Evolutionary conservation across 2,888 invertebrate genomes (phyloP).

Genomic region (Mesoligia furuncula): DNA sequence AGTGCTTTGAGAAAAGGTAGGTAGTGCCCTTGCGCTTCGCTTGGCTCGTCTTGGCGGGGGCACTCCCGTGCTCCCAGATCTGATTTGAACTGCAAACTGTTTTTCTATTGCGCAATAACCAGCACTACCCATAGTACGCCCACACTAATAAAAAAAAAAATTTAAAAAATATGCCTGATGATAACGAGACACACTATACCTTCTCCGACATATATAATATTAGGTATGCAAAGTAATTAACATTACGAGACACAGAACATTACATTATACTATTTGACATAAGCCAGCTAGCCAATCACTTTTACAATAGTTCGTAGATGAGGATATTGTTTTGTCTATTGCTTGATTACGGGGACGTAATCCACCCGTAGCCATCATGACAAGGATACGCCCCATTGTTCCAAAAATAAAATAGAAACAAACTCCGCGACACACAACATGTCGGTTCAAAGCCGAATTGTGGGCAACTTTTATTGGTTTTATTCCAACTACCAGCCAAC

Average conservation of each 20-base stretch:
- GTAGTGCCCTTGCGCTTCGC: too few species aligned
- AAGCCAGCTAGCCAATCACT: not conserved
- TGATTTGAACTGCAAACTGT: too few species aligned
- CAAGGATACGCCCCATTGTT: constrained; percentile 46
- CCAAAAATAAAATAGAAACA: constrained; percentile 57
- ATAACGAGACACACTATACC: too few species aligned
- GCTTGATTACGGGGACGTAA: constrained; percentile 33
- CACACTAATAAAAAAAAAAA: too few species aligned
- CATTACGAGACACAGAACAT: not conserved
- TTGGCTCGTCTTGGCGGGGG: too few species aligned
- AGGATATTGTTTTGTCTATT: constrained; percentile 23
- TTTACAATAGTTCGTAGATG: not conserved
- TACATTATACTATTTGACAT: not conserved
- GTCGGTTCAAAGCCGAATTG: constrained; percentile 78
- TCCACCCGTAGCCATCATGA: constrained; percentile 33
- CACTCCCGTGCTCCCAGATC: too few species aligned
- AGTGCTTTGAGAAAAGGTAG: too few species aligned
- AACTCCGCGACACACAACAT: constrained; percentile 69
- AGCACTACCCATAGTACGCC: too few species aligned
- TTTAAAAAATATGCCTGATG: too few species aligned
- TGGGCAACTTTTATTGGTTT: constrained; percentile 85
- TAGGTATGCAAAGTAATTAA: not conserved
- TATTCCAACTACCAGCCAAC: constrained; percentile 78
- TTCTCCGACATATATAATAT: too few species aligned
- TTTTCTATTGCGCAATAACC: too few species aligned